phyloP scores from a whole-genome alignment of 2,888 invertebrate genomes.

The Yponomeuta evonymella region DNA sequence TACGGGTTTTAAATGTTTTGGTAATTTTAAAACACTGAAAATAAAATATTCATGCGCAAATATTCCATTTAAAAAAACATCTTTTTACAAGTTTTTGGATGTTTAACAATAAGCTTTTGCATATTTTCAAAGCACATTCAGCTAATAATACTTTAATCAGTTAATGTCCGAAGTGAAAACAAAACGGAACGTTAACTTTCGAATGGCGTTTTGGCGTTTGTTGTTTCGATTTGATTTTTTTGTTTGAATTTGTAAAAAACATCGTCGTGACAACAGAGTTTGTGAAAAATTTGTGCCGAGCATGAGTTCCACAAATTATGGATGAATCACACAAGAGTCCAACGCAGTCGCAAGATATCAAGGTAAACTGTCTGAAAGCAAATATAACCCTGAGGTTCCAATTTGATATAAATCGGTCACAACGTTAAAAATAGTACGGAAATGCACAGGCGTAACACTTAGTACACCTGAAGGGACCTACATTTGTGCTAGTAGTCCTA shows the following conservation, averaged over 20 bases:
- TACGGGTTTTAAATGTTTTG: too few relatives aligned
- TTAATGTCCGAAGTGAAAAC: background rate
- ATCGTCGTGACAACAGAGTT: conserved; percentile 67
- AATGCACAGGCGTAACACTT: conserved; percentile 45
- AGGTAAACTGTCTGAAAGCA: conserved; percentile 37
- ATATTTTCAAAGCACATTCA: too few relatives aligned
- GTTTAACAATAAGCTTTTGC: too few relatives aligned
- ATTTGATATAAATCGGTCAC: conserved; percentile 26
- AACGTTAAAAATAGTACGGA: conserved; percentile 54
- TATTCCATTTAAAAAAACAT: too few relatives aligned
- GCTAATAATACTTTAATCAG: too few relatives aligned
- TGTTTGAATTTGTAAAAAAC: conserved; percentile 47
- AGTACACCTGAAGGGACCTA: conserved; percentile 25
- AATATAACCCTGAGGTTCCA: conserved; percentile 7
- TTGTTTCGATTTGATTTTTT: conserved; percentile 41
- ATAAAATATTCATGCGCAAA: too few relatives aligned
- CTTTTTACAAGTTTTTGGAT: too few relatives aligned
- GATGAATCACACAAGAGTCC: conserved; percentile 56
- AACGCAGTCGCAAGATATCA: conserved; percentile 47
- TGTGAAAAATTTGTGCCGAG: conserved; percentile 51
- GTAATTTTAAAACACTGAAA: too few relatives aligned
- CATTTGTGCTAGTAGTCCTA: background rate
- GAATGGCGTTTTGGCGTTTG: conserved; percentile 19
- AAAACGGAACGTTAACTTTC: conserved; percentile 18
- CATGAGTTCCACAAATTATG: conserved; percentile 69